Base-by-base conservation (phyloP, 2,888 invertebrate species). In the Dendrolimus pini region DNA sequence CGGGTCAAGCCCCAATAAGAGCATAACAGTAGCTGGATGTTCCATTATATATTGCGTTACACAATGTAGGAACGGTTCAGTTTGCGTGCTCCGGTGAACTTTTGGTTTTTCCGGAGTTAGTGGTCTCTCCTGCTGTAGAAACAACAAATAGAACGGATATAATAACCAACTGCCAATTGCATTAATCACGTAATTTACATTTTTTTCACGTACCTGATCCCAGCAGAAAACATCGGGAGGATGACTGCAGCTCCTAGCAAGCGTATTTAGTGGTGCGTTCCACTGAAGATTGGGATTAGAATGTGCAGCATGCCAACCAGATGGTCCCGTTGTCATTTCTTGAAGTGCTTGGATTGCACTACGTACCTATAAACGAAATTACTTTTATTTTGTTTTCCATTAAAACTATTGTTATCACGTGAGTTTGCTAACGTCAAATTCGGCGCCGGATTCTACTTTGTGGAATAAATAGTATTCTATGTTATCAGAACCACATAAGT, bases 181-280 rank as follows among this genome's bases (percentile, higher is more conserved):
- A 2, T 52, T 47, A 7, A 30, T 12, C 47, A n/a, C 7, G 42
- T 0, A 12, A 47, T 9, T 10, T 55, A 9, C 2, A 7, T 7
- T 30, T 41, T 14, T 18, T 53, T n/a, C 2, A 2, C 6, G 59
- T 68, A 89, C 90, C 77, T 91, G 92, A 70, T 95, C 95, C 92
- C 96, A 95, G 69, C 94, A 94, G 81, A 96, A 95, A 64, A 96
- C 96, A 71, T 96, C 96, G 0, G 96, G 96, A 0, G 96, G 96
- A 84, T 96, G 96, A 2, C 96, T 96, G 59, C 95, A 95, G 75
- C 95, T 94, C 60, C 96, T 92, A 1, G 95, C 95, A 57, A 96
- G 90, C 62, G 93, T 84, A 62, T 91, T 92, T 3, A 86, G 85
- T 7, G 80, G 91, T 57, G 88, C 88, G 66, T 84, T 92, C 86